Percentiles rank a stretch among this genome's conserved stretches.
phyloP scores from a whole-genome alignment of 2,797 vertebrate species.

The Tiaroga cobitis region DNA sequence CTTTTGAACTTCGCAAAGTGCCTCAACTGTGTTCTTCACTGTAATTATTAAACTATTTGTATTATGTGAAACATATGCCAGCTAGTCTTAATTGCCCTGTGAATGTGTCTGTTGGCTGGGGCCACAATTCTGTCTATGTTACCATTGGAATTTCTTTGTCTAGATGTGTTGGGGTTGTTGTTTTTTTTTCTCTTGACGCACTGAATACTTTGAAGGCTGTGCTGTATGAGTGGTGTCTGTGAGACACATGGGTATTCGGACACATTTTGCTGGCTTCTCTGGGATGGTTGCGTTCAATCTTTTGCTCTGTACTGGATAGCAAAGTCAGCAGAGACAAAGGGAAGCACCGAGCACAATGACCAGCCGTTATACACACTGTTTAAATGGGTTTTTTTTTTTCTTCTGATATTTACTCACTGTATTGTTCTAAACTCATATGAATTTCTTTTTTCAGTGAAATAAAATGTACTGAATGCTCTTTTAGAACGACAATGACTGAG shows the following conservation, averaged over 20 bases:
- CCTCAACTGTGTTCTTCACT: constrained; percentile 29
- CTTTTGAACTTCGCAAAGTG: constrained; percentile 38
- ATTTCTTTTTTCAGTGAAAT: neutral
- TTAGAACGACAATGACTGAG: neutral
- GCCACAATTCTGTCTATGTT: constrained; percentile 29
- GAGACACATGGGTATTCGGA: constrained; percentile 66
- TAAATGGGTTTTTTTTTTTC: neutral
- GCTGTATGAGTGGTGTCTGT: constrained; percentile 61
- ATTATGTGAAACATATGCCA: constrained; percentile 22
- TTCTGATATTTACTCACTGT: neutral
- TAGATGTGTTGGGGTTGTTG: neutral
- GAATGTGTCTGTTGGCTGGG: constrained; percentile 31
- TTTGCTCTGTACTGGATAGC: constrained; percentile 44
- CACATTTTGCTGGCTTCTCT: constrained; percentile 68
- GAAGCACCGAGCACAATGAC: constrained; percentile 16
- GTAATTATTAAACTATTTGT: constrained; percentile 31
- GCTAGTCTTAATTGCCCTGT: constrained; percentile 35
- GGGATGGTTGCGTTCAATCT: constrained; percentile 64
- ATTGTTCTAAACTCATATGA: neutral
- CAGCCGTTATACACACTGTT: constrained; percentile 12
- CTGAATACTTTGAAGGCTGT: constrained; percentile 65
- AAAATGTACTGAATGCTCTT: neutral
- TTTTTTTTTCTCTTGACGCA: constrained; percentile 48
- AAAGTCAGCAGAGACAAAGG: constrained; percentile 14
- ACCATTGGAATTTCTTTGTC: constrained; percentile 40